Conservation (phyloP, 2,113 vertebrate genomes). For the Leptosomus discolor region DNA sequence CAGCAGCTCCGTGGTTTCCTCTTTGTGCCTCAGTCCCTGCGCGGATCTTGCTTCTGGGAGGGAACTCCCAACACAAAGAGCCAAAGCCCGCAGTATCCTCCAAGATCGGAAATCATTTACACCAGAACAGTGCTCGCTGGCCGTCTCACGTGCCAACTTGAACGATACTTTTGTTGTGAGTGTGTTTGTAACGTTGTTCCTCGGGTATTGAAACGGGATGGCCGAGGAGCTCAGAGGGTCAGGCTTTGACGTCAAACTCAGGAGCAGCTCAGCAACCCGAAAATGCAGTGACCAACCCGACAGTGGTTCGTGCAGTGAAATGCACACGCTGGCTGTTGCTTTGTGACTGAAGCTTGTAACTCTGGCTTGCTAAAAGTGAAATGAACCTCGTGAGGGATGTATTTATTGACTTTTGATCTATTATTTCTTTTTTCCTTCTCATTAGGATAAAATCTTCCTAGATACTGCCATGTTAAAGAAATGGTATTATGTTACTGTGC, state of each 20-base stretch:
- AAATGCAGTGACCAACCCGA: rapidly evolving
- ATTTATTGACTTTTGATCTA: background rate
- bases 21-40: background rate
- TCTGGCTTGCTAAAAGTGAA: background rate
- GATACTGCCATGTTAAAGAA: background rate
- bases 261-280: background rate
- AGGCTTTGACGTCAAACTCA: background rate
- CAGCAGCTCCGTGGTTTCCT: background rate
- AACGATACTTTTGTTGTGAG: background rate
- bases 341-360: background rate
- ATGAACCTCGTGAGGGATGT: background rate
- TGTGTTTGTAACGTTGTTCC: background rate
- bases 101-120: background rate
- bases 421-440: background rate
- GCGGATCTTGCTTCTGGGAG: background rate
- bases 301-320: background rate
- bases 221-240: background rate
- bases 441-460: background rate
- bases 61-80: background rate
- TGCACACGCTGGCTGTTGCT: background rate
- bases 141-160: background rate
- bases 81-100: background rate
- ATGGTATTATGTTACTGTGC: background rate
- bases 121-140: background rate
- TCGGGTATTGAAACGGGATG: background rate